phyloP scores from a whole-genome alignment of 1,140 invertebrate species.

The Halyomorpha halys region DNA sequence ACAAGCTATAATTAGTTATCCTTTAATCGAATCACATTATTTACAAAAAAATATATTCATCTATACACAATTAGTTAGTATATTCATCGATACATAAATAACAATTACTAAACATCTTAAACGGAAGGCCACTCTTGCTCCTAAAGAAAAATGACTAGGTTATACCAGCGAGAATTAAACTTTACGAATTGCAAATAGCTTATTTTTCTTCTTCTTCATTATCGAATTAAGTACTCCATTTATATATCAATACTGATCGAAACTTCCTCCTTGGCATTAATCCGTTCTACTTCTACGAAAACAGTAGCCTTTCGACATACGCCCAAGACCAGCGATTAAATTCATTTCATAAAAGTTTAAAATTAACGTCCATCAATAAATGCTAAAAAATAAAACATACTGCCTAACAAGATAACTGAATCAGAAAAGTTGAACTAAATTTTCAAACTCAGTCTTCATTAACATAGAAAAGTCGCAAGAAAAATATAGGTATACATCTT shows the following conservation, averaged over 20 bases:
- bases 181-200: background rate
- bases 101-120: background rate
- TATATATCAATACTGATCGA: background rate
- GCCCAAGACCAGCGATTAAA: no score
- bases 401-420: background rate
- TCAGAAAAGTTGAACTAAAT: background rate
- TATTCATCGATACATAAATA: background rate
- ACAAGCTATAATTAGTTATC: background rate
- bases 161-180: background rate
- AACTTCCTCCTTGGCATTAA: background rate
- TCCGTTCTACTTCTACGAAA: background rate
- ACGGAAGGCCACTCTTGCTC: constrained; percentile 2
- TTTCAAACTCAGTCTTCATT: no score
- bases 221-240: background rate
- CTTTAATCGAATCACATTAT: background rate
- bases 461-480: no score
- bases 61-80: constrained; percentile 8
- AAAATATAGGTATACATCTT: no score
- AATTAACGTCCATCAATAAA: background rate
- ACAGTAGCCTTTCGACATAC: no score
- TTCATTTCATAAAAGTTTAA: background rate
- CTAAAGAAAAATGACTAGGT: constrained; percentile 3
- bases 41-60: constrained; percentile 8
- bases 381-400: background rate
- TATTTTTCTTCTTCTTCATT: no score